Base-by-base conservation (phyloP, 64 coral and sea anemone species). In the Porites lutea region DNA sequence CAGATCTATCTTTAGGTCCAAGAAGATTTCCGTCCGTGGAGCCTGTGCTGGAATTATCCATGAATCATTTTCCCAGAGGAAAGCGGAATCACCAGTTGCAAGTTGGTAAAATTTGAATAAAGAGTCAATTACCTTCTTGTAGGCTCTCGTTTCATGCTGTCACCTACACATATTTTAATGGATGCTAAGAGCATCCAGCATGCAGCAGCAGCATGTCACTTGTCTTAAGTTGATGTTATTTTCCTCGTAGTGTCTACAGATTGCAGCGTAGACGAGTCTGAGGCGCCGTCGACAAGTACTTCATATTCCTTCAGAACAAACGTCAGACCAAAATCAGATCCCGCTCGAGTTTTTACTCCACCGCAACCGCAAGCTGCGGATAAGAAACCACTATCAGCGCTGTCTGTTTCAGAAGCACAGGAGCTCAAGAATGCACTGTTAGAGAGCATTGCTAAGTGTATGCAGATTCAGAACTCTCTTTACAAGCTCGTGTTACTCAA, bases 381-480 rank as follows among this genome's bases (percentile, higher is more conserved):
- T 8, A 48, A 61, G 15, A 15, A 82, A 52, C 81, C 61, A 19
- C 6, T 49, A 22, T 12, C 60, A 84, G 15, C 47, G 2, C 44
- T 84, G 61, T 49, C 62, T 65, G 62, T 12, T 52, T 51, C 46
- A 52, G 47, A 68, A 0, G 18, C 15, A 84, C 16, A 48, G 12
- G 8, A 51, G 9, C 61, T 84, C 13, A 84, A 7, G n/a, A 10
- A 66, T 48, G 46, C 18, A 51, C 81, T 84, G 11, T 19, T 67
- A 12, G 43, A 68, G 62, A 84, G 81, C 59, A 68, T 67, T 84
- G 19, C 68, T 10, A 84, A 84, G 81, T 84, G 81, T 13, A 67
- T 84, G 81, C 81, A 84, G 64, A 69, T 84, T 19, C 81, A 84
- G 63, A 84, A 68, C 62, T 84, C 62, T 19, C 81, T 84, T 48